Evolutionary conservation across 1,140 invertebrate genomes (phyloP), one percentile per base, ranked within the genome.

Genomic region (Orchesella cincta): DNA sequence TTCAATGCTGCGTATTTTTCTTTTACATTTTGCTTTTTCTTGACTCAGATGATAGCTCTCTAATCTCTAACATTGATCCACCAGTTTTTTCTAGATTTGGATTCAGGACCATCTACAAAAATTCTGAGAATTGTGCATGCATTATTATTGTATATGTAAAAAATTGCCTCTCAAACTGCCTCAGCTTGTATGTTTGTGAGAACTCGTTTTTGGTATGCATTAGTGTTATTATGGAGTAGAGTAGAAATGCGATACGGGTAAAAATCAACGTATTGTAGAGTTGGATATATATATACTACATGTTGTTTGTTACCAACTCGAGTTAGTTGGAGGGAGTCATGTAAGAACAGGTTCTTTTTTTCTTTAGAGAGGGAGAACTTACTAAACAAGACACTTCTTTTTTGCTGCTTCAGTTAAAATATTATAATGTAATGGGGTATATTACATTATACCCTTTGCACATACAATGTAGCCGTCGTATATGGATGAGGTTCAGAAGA

Each of bases 311-410:
- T 46, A 8, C 8, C 8, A 46, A 46, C n/a, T n/a, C n/a, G n/a
- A 14, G 31, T 31, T 67, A 16, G 62, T n/a, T 57, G 52, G 52
- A 57, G 52, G 62, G 28, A 67, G 62, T 31, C 14, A 26, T 31
- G 8, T 57, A 33, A 67, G 62, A 67, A 67, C 62, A 67, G 62
- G 62, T 67, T 67, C 62, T 67, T 67, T 33, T 33, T 67, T 33
- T 31, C 33, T 67, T 31, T 33, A n/a, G n/a, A n/a, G n/a, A n/a
- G n/a, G n/a, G 23, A 57, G 52, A 26, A 57, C 39, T 46, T 18
- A 46, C 39, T 5, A 57, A 57, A 57, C 52, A 57, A 57, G 52
- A 57, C 23, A 23, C 23, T 57, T 57, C 20, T 46, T 46, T 46
- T 20, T 20, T 46, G 8, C 39, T 46, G 8, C 39, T 46, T 20